Conservation (phyloP, 1,140 invertebrate species). For the Formica selysi region DNA sequence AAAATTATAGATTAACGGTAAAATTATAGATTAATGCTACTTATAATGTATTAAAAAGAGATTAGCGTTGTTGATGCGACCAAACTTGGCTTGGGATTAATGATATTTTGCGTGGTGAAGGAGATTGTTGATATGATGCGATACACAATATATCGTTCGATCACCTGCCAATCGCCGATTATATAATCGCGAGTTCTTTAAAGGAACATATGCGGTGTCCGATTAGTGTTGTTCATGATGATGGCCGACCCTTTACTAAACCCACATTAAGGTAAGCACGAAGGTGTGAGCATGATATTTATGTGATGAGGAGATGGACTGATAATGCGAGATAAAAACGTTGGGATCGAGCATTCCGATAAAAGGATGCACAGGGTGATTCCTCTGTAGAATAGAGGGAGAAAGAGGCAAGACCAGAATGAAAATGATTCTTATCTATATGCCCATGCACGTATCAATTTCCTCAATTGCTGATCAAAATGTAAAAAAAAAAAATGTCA, state of each 20-base stretch:
- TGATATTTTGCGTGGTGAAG: constrained; percentile 39
- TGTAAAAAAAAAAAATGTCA: constrained; percentile 30
- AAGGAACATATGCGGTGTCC: constrained; percentile 5
- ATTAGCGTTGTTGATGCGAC: constrained; percentile 63
- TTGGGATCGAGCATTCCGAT: constrained; percentile 58
- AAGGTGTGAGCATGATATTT: constrained; percentile 19
- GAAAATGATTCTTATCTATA: constrained; percentile 27
- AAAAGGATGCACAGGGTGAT: constrained; percentile 56
- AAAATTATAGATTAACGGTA: constrained; percentile 56
- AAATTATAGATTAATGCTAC: constrained; percentile 62
- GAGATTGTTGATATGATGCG: constrained; percentile 27
- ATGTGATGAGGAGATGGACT: not conserved
- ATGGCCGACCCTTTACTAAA: constrained; percentile 38
- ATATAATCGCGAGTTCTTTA: constrained; percentile 6
- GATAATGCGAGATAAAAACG: not conserved
- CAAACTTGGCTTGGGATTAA: constrained; percentile 57
- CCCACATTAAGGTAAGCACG: constrained; percentile 53
- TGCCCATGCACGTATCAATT: constrained; percentile 45
- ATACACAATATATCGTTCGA: not conserved
- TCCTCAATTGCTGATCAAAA: not conserved
- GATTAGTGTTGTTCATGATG: constrained; percentile 43
- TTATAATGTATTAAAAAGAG: constrained; percentile 57
- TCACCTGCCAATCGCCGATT: constrained; percentile 34
- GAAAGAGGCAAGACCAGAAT: constrained; percentile 18
- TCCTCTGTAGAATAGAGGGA: constrained; percentile 1